phyloP scores from a whole-genome alignment of 2,113 vertebrate species.

The Clinocottus analis region DNA sequence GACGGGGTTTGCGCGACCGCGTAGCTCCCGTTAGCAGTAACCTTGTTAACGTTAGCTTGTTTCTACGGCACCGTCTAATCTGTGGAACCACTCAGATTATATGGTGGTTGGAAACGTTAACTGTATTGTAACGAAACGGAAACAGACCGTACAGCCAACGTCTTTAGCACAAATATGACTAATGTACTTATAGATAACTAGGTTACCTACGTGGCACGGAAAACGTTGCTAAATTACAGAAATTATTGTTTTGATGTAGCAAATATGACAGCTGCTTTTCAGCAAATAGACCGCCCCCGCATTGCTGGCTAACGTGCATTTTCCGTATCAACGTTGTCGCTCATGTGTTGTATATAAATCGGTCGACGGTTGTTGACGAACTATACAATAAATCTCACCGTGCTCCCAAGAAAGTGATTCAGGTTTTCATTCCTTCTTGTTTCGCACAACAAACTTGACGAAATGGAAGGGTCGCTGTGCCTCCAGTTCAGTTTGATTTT shows the following conservation, averaged over 20 bases:
- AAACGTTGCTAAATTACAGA: not conserved
- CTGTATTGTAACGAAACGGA: not conserved
- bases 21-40: constrained; percentile 57
- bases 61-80: constrained; percentile 54
- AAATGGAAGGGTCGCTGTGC: constrained; percentile 76
- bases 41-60: constrained; percentile 63
- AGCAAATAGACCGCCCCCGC: constrained; percentile 63
- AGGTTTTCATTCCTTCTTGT: constrained; percentile 77
- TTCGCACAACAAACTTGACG: constrained; percentile 75
- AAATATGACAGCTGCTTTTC: constrained; percentile 67
- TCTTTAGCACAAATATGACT: accelerated
- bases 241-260: constrained; percentile 18
- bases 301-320: constrained; percentile 50
- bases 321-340: constrained; percentile 7
- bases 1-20: constrained; percentile 37
- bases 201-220: accelerated
- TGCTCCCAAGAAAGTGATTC: constrained; percentile 70
- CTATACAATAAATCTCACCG: constrained; percentile 68
- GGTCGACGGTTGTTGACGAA: not conserved
- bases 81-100: constrained; percentile 42
- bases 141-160: accelerated
- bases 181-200: accelerated
- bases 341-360: not conserved
- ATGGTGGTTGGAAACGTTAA: constrained; percentile 10
- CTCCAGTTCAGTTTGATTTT: constrained; percentile 81